Base-by-base conservation (phyloP, 2,888 invertebrate species). In the Athripsodes cinereus region DNA sequence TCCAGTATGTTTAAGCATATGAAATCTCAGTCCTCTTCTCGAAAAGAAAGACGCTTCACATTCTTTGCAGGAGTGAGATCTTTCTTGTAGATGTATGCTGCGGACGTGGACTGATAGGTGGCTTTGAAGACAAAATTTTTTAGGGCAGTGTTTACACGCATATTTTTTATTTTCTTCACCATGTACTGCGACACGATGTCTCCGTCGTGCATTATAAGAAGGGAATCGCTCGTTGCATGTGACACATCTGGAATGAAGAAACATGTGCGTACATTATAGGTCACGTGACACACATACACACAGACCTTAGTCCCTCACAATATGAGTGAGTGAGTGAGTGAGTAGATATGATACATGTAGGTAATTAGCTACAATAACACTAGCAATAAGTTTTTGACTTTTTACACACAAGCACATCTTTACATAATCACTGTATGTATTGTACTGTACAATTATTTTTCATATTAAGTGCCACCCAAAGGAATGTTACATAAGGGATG, bases 191-290 rank as follows among this genome's bases (percentile, higher is more conserved):
- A 68, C 61, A 40, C 68, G 72, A 64, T 78, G 78, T 19, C 74
- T 76, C 59, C 69, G 73, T 51, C 78, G 65, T 55, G 75, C 74
- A 54, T 72, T 74, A 0, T 77, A 78, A 18, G 76, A 68, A 0
- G 75, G 66, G 60, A 77, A 78, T 1, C 71, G 67, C 0, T 75
- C 74, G 0, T 67, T 58, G 57, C 78, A 78, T 48, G 69, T 57
- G 0, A 68, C 67, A 46, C 78, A 78, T 0, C 73, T 71, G 20
- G 67, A 68, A 50, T 40, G 40, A n/a, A 26, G 26, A 26, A 26
- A 26, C 10, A 26, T 26, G n/a, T n/a, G n/a, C n/a, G n/a, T n/a
- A n/a, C n/a, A n/a, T n/a, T n/a, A n/a, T n/a, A n/a, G n/a, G n/a
- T n/a, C n/a, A n/a, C n/a, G n/a, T n/a, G n/a, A n/a, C n/a, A n/a